Conservation (phyloP, 2,888 invertebrate genomes). For the Lamellibrachia columna region DNA sequence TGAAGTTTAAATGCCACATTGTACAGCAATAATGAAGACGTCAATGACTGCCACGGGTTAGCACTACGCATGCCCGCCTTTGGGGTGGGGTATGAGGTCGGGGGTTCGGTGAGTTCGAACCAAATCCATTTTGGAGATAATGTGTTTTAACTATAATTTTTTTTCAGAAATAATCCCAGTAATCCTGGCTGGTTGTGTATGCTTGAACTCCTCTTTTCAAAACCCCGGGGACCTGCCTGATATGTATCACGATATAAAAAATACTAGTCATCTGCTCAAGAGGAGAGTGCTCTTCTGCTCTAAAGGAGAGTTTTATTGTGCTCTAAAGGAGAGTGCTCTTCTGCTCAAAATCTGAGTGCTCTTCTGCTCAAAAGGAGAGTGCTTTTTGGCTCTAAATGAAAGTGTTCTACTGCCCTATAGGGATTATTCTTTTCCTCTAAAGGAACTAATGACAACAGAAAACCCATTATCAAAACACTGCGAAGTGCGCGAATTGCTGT, state of each 20-base stretch:
- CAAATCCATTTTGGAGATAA: no score
- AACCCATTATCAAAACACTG: neutral
- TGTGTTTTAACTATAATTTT: no score
- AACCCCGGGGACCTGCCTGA: no score
- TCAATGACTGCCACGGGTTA: neutral
- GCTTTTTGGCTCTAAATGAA: neutral
- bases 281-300: no score
- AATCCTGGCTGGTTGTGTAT: no score
- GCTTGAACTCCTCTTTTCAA: no score
- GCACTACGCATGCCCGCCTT: neutral
- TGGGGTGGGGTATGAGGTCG: no score
- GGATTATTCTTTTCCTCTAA: no score
- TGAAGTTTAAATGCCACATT: neutral
- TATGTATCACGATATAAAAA: neutral
- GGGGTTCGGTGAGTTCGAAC: no score
- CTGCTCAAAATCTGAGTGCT: neutral
- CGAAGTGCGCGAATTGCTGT: neutral
- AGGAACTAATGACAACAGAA: neutral
- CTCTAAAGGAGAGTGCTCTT: no score
- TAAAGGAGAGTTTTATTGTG: neutral
- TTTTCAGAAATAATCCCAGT: no score
- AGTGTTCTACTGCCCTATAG: neutral
- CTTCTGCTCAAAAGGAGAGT: neutral
- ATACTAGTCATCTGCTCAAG: neutral
- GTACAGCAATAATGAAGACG: neutral